Conservation (phyloP, 2,797 vertebrate genomes). For the Rhodeus uyekii region DNA sequence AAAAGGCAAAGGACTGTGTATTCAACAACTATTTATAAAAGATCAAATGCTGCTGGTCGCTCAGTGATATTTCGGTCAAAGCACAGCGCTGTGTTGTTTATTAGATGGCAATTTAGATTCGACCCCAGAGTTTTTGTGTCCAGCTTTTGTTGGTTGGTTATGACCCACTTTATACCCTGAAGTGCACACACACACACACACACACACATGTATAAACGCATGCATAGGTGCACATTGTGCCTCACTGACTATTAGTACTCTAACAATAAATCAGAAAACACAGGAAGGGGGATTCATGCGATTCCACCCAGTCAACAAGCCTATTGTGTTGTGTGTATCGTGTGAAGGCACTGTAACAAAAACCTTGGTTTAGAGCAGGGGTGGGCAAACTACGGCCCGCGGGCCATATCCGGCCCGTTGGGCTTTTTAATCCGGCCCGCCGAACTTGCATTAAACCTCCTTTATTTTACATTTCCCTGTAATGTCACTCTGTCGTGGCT, state of each 20-base stretch:
- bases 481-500: too few relatives aligned
- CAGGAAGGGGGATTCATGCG: background rate
- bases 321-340: too few relatives aligned
- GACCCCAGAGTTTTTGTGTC: background rate
- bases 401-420: too few relatives aligned
- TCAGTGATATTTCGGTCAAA: conserved; percentile 53
- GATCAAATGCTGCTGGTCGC: conserved; percentile 60
- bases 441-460: too few relatives aligned
- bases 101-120: conserved; percentile 9
- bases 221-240: background rate
- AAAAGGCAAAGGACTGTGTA: conserved; percentile 8
- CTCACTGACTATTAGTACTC: background rate
- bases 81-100: conserved; percentile 1
- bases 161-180: conserved; percentile 1
- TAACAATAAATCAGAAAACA: conserved; percentile 28
- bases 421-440: too few relatives aligned
- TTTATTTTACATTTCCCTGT: too few relatives aligned
- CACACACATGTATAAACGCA: too few relatives aligned
- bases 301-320: conserved; percentile 36
- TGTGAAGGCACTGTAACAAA: too few relatives aligned
- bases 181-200: background rate
- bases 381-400: too few relatives aligned
- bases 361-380: too few relatives aligned
- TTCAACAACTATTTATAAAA: conserved; percentile 19
- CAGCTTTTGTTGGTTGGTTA: background rate